A percentile compares a stretch with the other conserved stretches of the same genome.
These are phyloP conservation scores for Oryzias woworae DNA, from an alignment of 2,113 vertebrate species.

Conservation along the genomic window DNA sequence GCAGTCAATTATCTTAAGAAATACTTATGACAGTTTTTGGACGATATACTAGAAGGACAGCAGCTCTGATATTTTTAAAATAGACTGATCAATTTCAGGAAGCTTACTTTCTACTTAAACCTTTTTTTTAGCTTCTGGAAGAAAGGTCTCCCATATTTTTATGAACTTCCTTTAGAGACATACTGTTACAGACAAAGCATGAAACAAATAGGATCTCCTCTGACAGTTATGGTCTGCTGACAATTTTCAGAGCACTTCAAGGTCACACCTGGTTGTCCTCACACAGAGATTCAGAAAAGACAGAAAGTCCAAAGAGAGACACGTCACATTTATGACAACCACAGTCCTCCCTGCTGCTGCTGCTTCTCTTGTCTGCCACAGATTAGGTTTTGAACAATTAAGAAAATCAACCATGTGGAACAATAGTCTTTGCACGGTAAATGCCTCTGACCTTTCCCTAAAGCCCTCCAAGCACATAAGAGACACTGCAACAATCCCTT, in stretches of 20 bases:
- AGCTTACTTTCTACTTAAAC: constrained; percentile 2
- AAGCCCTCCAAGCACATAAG: constrained; percentile 47
- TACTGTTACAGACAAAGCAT: background rate
- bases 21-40: constrained; percentile 8
- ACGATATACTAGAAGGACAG: background rate
- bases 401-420: constrained; percentile 68
- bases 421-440: constrained; percentile 53
- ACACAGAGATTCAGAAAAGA: constrained; percentile 22
- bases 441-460: constrained; percentile 61
- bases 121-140: background rate
- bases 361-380: constrained; percentile 26
- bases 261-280: constrained; percentile 47
- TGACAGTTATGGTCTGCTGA: constrained; percentile 11
- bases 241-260: constrained; percentile 46
- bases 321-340: constrained; percentile 44
- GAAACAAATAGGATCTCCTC: constrained; percentile 5
- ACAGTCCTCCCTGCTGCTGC: constrained; percentile 20
- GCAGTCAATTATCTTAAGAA: constrained; percentile 26
- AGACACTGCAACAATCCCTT: constrained; percentile 18
- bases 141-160: background rate
- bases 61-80: background rate
- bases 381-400: constrained; percentile 67
- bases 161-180: background rate
- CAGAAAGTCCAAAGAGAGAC: constrained; percentile 43
- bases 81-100: background rate